Base-by-base conservation (phyloP, 2,797 vertebrate species). In the Diplodus sargus region DNA sequence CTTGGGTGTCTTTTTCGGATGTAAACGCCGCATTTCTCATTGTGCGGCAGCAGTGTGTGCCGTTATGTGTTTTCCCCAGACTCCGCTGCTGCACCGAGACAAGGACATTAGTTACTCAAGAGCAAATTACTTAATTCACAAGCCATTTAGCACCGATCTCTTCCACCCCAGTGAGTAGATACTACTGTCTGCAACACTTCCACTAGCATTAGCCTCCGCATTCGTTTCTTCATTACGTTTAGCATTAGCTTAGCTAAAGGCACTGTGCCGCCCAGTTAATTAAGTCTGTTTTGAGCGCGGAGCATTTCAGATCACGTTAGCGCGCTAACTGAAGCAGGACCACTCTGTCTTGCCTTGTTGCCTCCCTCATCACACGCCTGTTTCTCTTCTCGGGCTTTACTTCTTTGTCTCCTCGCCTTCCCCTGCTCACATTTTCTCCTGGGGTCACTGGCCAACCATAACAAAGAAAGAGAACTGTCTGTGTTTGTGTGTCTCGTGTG, bases 91-190 rank as follows among this genome's bases (percentile, higher is more conserved):
- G 64, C 72, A 53, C 53, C 34, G 16, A 79, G 84, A 90, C 80
- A 85, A 87, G 80, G 79, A 79, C 86, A 87, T 93, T 90, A 92
- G 84, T 92, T 86, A 91, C 90, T 76, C 45, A 52, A 67, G 67
- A 89, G 76, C 78, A 93, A 94, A 95, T 94, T 81, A 84, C 91
- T 90, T 92, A 90, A 93, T 92, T 91, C 92, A 85, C 87, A 81
- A 85, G 70, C 87, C 89, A 89, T 93, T 95, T 92, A 94, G 75
- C 86, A 56, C 78, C 66, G 72, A 89, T 85, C 77, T 93, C 90
- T 91, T 90, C 80, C 83, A 89, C 82, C 81, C 75, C 73, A 85
- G 89, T 79, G 76, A 85, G 87, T 81, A 70, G 30, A 81, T 62
- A 51, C 67, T n/a, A 47, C 79, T 77, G 85, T 89, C 77, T 76